These are phyloP conservation scores for Trissolcus brochymenae DNA, from an alignment of 2,888 invertebrate species.

Conservation along the genomic window DNA sequence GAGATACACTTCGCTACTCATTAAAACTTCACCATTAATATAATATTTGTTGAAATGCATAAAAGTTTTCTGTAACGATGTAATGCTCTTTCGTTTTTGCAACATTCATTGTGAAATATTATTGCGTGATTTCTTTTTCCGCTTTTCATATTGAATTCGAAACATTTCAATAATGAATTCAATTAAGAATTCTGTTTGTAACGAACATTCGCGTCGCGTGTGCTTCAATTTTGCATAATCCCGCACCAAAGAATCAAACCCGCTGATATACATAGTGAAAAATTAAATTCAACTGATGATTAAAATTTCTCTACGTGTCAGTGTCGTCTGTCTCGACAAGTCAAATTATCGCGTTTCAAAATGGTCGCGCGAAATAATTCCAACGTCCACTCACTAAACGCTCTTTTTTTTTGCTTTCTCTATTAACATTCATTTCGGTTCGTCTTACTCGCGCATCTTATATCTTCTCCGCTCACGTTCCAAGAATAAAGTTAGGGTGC, in stretches of 20 bases:
- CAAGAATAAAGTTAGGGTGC: slow-evolving; percentile 63
- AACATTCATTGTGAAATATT: too few relatives aligned
- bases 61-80: too few relatives aligned
- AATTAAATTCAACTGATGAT: slow-evolving; percentile 15
- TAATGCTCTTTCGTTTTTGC: too few relatives aligned
- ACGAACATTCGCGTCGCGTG: too few relatives aligned
- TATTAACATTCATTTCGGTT: slow-evolving; percentile 12
- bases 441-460: slow-evolving; percentile 41
- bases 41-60: too few relatives aligned
- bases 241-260: neutral
- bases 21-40: too few relatives aligned
- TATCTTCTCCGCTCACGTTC: slow-evolving; percentile 62
- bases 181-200: too few relatives aligned
- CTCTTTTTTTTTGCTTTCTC: neutral
- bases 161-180: too few relatives aligned
- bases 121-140: too few relatives aligned
- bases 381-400: slow-evolving; percentile 9
- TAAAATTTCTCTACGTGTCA: slow-evolving; percentile 17
- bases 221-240: slow-evolving; percentile 11
- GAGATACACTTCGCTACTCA: neutral
- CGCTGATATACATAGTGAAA: neutral
- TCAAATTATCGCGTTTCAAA: neutral
- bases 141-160: too few relatives aligned
- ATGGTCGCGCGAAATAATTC: too few relatives aligned
- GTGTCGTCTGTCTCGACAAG: slow-evolving; percentile 19